Conservation (phyloP, 2,113 vertebrate species). For the Tauraco erythrolophus region DNA sequence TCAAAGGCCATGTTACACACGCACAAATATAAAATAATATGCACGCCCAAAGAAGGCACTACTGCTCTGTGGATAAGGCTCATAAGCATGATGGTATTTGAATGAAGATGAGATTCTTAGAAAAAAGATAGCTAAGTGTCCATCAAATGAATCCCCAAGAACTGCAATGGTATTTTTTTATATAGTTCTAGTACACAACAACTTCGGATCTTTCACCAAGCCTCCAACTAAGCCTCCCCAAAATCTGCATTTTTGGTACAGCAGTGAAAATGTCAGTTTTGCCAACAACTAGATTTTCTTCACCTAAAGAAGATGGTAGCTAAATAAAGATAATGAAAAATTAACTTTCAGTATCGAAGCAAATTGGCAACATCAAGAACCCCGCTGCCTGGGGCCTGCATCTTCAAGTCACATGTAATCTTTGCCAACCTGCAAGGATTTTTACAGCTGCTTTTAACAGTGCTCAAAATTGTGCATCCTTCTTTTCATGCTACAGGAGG, state of each 20-base stretch:
- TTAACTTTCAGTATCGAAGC: not conserved
- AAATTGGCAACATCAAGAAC: not conserved
- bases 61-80: not conserved
- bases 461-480: not conserved
- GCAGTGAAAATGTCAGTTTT: not conserved
- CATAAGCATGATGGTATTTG: not conserved
- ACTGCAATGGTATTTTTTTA: not conserved
- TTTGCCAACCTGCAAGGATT: not conserved
- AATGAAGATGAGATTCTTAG: not conserved
- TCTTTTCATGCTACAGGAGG: not conserved
- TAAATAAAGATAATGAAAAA: not conserved
- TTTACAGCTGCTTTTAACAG: not conserved
- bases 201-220: not conserved
- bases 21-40: not conserved
- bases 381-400: not conserved
- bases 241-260: not conserved
- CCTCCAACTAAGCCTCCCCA: not conserved
- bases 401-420: fast-evolving
- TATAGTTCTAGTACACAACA: not conserved
- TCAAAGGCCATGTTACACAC: not conserved
- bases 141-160: not conserved
- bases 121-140: not conserved
- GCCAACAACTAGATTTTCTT: not conserved
- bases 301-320: not conserved
- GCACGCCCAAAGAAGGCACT: not conserved